Conservation (phyloP, 2,113 vertebrate genomes). For the Hypomesus transpacificus region DNA sequence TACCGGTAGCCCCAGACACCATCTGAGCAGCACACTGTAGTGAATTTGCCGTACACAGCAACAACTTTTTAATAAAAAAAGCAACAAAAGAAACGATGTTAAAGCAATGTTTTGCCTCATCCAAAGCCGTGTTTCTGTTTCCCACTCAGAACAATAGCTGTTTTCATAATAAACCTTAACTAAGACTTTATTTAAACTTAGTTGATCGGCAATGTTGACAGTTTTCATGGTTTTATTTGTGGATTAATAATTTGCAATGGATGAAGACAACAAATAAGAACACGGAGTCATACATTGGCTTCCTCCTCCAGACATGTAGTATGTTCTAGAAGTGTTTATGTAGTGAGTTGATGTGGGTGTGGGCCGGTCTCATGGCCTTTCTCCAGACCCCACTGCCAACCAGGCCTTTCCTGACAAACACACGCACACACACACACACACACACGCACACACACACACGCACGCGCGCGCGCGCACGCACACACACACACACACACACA, state of each 20-base stretch:
- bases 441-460: conserved; percentile 17
- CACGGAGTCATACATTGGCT: conserved; percentile 25
- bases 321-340: conserved; percentile 37
- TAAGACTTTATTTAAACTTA: too few relatives aligned
- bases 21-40: too few relatives aligned
- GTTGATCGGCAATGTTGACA: too few relatives aligned
- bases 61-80: neutral
- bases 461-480: conserved; percentile 25
- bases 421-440: conserved; percentile 29
- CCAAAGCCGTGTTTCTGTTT: too few relatives aligned
- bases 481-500: conserved; percentile 22
- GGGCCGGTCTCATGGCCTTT: conserved; percentile 27
- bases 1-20: neutral
- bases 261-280: neutral
- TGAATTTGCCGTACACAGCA: neutral
- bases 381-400: conserved; percentile 47
- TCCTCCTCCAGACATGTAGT: conserved; percentile 6
- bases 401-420: conserved; percentile 51
- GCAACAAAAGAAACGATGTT: too few relatives aligned
- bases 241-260: too few relatives aligned
- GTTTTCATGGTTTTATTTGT: too few relatives aligned
- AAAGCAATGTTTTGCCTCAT: too few relatives aligned
- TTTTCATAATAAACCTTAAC: too few relatives aligned
- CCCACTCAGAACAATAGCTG: too few relatives aligned
- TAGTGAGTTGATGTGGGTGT: conserved; percentile 29